These are phyloP conservation scores for Sterrhoptilus dennistouni DNA, from an alignment of 2,113 vertebrate genomes.

Conservation along the genomic window DNA sequence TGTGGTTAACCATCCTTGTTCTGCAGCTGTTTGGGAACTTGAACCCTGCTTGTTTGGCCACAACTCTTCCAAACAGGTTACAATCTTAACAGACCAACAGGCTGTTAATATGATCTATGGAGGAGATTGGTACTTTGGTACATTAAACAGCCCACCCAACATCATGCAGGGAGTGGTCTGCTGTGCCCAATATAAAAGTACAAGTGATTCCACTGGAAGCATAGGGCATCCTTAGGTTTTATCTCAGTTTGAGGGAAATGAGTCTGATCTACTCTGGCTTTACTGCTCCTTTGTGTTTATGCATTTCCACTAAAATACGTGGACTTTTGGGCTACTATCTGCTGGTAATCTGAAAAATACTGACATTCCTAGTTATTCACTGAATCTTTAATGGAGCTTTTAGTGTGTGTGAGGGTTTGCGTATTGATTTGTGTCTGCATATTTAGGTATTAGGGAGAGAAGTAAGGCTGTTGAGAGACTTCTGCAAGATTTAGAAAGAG, in stretches of 20 bases:
- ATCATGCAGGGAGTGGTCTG: background rate
- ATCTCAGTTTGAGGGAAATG: background rate
- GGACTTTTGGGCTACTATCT: background rate
- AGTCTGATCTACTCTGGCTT: background rate
- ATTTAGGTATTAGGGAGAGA: background rate
- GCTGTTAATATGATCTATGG: background rate
- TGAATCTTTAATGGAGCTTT: conserved; percentile 9
- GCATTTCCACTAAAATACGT: background rate
- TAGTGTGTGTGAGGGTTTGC: background rate
- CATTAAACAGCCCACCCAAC: background rate
- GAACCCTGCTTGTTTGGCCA: background rate
- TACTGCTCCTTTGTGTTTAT: background rate
- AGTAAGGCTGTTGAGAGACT: background rate
- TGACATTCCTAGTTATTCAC: background rate
- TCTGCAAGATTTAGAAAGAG: background rate
- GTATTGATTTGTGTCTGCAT: background rate
- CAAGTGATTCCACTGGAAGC: background rate
- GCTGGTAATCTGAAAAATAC: background rate
- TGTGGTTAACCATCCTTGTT: background rate
- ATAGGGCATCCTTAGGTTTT: background rate
- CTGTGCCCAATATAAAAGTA: background rate
- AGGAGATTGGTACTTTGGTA: background rate
- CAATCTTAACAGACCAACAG: background rate
- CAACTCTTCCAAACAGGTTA: background rate
- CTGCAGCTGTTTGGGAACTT: background rate